These are phyloP conservation scores for Epicampocera succincta DNA, from an alignment of 2,888 invertebrate species.

Conservation along the genomic window DNA sequence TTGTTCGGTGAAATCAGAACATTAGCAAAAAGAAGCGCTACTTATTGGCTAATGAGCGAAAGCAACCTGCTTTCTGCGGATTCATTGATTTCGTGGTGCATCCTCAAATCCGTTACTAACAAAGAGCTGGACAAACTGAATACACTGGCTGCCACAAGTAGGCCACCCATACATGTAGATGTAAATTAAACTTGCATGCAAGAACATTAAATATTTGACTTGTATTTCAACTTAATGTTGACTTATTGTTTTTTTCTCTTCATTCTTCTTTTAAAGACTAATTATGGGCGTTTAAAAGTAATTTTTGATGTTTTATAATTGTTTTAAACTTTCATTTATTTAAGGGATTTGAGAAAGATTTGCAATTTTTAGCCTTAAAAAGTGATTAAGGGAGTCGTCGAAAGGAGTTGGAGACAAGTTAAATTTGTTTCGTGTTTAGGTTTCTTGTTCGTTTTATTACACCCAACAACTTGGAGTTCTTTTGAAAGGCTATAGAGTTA, in stretches of 20 bases:
- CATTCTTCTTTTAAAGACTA: slow-evolving; percentile 44
- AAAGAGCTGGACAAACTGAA: neutral
- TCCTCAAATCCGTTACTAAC: neutral
- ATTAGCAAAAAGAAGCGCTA: no score
- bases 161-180: no score
- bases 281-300: slow-evolving; percentile 63
- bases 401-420: slow-evolving; percentile 1
- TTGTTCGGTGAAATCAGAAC: no score
- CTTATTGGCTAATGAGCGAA: no score
- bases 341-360: neutral
- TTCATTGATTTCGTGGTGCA: no score
- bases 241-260: slow-evolving; percentile 37
- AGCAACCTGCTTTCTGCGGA: no score
- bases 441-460: neutral
- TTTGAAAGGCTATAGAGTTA: no score
- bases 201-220: slow-evolving; percentile 15
- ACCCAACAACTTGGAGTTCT: no score
- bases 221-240: slow-evolving; percentile 31
- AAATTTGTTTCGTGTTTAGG: slow-evolving; percentile 1
- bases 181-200: slow-evolving; percentile 40
- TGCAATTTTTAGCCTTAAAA: neutral
- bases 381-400: slow-evolving; percentile 9
- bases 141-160: neutral
- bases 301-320: slow-evolving; percentile 56
- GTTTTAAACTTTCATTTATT: slow-evolving; percentile 36